Base-by-base conservation (phyloP, 1,140 invertebrate species). In the Drosophila setifemur region DNA sequence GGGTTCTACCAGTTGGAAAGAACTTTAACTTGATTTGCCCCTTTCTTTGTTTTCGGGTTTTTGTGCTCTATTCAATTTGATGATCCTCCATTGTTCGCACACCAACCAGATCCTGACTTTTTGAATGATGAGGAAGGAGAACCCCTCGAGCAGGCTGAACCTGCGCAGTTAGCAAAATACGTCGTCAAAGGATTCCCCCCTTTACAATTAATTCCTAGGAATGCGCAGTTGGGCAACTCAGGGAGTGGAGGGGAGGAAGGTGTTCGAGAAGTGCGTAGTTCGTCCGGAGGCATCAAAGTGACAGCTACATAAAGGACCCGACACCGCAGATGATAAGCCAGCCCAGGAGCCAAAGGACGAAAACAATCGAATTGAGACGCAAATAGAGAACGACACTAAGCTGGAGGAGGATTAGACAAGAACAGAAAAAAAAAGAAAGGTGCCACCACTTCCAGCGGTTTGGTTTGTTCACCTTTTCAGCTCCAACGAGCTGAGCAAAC, bases 401-500 rank as follows among this genome's bases (percentile, higher is more conserved):
- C 42, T 25, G 35, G 18, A 40, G 35, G 18, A 40, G 44, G 70
- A 77, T 77, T 69, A 53, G 29, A 54, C 18, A 4, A 11, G 19
- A 7, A 44, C 33, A 26, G 28, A 21, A 16, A 61, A 52, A 37
- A 44, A 39, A 31, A 25, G 52, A 64, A 52, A 26, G n/a, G 19
- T n/a, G n/a, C n/a, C n/a, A n/a, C n/a, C n/a, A n/a, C n/a, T n/a
- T 39, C 61, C 47, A 68, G 44, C 29, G 25, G 8, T 7, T 52
- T 54, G 78, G 79, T 85, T 85, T 85, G 53, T 85, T 85, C 75
- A 85, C 81, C 79, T 85, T 79, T 82, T 76, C 70, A 74, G 70
- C 69, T 83, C 40, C 58, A 73, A 70, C 42, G 81, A 67, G 26
- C 16, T 60, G 61, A 50, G 52, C 39, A 49, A 73, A 54, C 44